Percentiles rank a stretch among this genome's conserved stretches.
Conservation (phyloP, 2,888 invertebrate species). For the Rhimphoctona megacephalus region DNA sequence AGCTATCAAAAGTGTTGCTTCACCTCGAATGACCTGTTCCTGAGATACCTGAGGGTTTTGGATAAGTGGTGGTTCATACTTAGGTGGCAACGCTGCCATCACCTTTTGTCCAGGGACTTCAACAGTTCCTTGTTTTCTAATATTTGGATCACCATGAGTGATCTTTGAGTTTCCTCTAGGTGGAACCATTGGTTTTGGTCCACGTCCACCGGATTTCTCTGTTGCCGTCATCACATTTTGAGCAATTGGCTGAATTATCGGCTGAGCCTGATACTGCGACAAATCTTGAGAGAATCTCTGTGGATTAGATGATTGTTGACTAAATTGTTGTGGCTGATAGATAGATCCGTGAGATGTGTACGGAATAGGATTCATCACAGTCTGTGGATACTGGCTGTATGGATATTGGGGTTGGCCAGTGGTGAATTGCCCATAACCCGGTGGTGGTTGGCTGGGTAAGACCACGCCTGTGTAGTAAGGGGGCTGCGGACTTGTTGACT, state of each 20-base stretch:
- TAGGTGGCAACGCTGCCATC: constrained; percentile 43
- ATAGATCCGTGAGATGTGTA: constrained; percentile 78
- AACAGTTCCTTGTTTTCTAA: constrained; percentile 78
- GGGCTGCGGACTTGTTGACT: constrained; percentile 81
- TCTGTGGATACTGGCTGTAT: constrained; percentile 81
- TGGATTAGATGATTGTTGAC: constrained; percentile 81
- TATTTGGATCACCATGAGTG: constrained; percentile 79
- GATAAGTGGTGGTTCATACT: constrained; percentile 59
- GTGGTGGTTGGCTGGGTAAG: constrained; percentile 75
- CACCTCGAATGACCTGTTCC: constrained; percentile 74
- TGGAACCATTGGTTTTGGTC: constrained; percentile 83
- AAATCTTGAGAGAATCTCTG: constrained; percentile 82
- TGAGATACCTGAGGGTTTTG: constrained; percentile 69
- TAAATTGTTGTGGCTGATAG: constrained; percentile 79
- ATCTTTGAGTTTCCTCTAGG: constrained; percentile 83
- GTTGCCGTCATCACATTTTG: constrained; percentile 79
- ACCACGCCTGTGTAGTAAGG: constrained; percentile 80
- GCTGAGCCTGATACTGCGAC: constrained; percentile 81
- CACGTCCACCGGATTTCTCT: constrained; percentile 78
- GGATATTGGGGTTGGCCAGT: constrained; percentile 77
- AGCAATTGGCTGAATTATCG: constrained; percentile 82
- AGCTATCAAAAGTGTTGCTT: constrained; percentile 73
- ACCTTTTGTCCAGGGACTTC: constrained; percentile 72
- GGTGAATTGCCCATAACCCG: constrained; percentile 74
- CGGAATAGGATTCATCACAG: constrained; percentile 81